Percentiles rank a stretch among this genome's conserved stretches.
phyloP scores from a whole-genome alignment of 2,888 invertebrate species.

The Eulithis testata region DNA sequence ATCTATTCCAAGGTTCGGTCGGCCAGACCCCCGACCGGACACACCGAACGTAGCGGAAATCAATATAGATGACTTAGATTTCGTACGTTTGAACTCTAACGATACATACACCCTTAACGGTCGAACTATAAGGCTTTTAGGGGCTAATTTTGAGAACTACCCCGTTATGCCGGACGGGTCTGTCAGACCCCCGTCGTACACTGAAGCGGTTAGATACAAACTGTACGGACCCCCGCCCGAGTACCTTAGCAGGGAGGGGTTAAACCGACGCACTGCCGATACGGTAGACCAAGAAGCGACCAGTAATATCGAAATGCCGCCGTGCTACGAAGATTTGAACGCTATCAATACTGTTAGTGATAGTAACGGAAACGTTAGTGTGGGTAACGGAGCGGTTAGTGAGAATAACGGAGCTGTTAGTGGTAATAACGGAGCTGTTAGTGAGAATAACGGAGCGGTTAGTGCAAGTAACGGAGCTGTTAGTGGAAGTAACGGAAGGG shows the following conservation, averaged over 20 bases:
- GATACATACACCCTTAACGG: slow-evolving; percentile 79
- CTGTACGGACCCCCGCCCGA: slow-evolving; percentile 78
- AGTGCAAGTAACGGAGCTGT: neutral
- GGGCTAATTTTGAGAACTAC: slow-evolving; percentile 71
- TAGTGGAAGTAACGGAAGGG: slow-evolving; percentile 12
- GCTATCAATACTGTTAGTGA: slow-evolving; percentile 17
- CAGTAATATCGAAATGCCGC: slow-evolving; percentile 72
- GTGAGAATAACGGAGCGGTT: slow-evolving; percentile 9
- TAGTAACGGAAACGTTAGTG: slow-evolving; percentile 6
- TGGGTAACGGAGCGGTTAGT: slow-evolving; percentile 16
- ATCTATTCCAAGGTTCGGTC: slow-evolving; percentile 63
- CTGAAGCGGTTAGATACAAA: slow-evolving; percentile 72
- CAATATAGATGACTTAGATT: slow-evolving; percentile 67
- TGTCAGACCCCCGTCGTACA: slow-evolving; percentile 69
- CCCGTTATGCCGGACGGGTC: slow-evolving; percentile 53
- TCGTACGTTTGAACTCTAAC: slow-evolving; percentile 61
- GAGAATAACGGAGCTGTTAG: slow-evolving; percentile 1
- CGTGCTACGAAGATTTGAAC: slow-evolving; percentile 69
- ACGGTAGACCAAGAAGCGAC: slow-evolving; percentile 63
- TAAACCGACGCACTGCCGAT: slow-evolving; percentile 45
- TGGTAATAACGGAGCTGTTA: neutral
- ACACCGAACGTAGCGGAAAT: slow-evolving; percentile 73
- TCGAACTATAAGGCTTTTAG: slow-evolving; percentile 71
- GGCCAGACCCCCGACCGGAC: slow-evolving; percentile 61
- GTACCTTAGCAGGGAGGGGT: slow-evolving; percentile 63